These are phyloP conservation scores for Empidonax traillii DNA, from an alignment of 2,113 vertebrate species.

Conservation along the genomic window DNA sequence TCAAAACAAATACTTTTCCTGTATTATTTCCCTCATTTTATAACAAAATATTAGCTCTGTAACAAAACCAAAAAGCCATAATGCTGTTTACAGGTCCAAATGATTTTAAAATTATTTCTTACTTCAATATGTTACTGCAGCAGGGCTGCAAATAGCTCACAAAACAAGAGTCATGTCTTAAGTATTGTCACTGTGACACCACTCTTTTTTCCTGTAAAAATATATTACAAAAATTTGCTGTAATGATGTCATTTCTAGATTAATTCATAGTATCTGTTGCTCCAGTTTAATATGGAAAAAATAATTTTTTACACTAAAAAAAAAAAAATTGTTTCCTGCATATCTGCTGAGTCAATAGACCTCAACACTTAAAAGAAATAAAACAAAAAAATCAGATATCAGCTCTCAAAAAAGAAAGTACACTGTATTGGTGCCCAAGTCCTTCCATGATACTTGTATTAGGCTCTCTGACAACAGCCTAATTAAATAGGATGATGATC, in stretches of 20 bases:
- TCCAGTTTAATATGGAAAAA: neutral
- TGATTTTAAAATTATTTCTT: neutral
- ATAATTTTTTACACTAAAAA: neutral
- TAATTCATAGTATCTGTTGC: neutral
- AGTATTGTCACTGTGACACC: neutral
- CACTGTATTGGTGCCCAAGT: neutral
- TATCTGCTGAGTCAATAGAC: neutral
- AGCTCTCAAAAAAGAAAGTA: neutral
- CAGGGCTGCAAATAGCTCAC: neutral
- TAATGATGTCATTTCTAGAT: neutral
- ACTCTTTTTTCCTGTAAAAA: neutral
- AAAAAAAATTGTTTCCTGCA: neutral
- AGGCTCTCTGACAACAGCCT: neutral
- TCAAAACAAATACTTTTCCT: neutral
- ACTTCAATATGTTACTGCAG: neutral
- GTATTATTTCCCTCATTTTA: neutral
- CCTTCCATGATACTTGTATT: neutral
- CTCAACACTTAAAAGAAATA: neutral
- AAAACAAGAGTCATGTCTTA: neutral
- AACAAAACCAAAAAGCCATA: neutral
- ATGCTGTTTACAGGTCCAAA: neutral
- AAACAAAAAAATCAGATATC: neutral
- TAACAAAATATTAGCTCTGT: neutral
- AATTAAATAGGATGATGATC: neutral
- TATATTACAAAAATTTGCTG: neutral